A percentile compares a stretch with the other conserved stretches of the same genome.
phyloP scores from a whole-genome alignment of 2,113 vertebrate genomes.

The Alligator sinensis region DNA sequence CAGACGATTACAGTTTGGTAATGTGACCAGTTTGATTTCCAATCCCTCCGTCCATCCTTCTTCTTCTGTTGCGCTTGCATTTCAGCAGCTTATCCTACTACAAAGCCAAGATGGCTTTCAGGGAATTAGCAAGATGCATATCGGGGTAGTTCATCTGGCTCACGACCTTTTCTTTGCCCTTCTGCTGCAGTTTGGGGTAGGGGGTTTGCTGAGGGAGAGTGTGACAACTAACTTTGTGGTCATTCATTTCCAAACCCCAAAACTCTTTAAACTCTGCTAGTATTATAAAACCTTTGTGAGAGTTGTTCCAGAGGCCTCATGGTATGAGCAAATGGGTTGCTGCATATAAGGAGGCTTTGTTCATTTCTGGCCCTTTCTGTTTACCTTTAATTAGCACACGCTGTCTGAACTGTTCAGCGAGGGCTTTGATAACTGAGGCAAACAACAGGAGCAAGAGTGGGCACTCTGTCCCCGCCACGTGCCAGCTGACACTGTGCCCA shows the following conservation, averaged over 20 bases:
- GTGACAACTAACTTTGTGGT: background rate
- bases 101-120: background rate
- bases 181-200: background rate
- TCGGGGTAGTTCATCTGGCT: background rate
- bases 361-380: background rate
- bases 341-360: background rate
- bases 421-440: background rate
- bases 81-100: background rate
- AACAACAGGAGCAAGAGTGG: background rate
- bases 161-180: background rate
- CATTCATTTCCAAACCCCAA: background rate
- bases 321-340: background rate
- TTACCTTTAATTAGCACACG: background rate
- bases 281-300: background rate
- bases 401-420: background rate
- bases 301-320: background rate
- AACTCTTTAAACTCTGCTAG: background rate
- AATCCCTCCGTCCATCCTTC: background rate
- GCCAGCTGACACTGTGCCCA: background rate
- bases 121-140: background rate
- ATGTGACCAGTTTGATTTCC: background rate
- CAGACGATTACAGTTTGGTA: background rate
- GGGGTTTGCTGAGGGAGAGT: background rate
- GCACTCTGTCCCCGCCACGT: accelerated
- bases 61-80: background rate